Base-by-base conservation (phyloP, 2,797 vertebrate species). In the Argya squamiceps region DNA sequence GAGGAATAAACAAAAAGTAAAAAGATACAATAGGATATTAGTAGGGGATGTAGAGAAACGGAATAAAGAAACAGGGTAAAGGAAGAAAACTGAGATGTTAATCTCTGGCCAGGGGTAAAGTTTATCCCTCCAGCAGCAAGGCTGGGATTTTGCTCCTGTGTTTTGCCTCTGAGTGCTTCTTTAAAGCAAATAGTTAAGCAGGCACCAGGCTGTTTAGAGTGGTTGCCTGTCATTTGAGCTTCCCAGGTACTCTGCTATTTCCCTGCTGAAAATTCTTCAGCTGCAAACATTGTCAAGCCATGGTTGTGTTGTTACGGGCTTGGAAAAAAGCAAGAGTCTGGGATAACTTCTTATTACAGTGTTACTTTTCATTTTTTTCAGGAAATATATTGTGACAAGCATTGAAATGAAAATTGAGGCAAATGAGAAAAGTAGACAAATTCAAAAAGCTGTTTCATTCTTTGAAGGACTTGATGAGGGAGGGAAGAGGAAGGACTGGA, bases 401-500 rank as follows among this genome's bases (percentile, higher is more conserved):
- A 49, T 27, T 12, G 6, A 53, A 68, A 94, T 78, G 18, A 75
- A 37, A 41, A 73, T n/a, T 59, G 62, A 88, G 27, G 30, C 27
- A 73, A 88, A 62, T 50, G 52, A 71, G 75, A 22, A 49, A 52
- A 52, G 78, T 91, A 86, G 26, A 12, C 43, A 76, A 55, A 36
- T 85, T 89, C 69, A 86, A 39, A 92, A 92, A 94, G 30, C 39
- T 70, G 2, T 86, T 91, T 88, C 81, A 30, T 67, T 81, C 84
- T 73, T 78, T 46, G 63, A 92, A 65, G 63, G 56, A 73, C 71
- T 92, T 77, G 49, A 82, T 60, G 44, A 79, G 37, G 21, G 49
- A 88, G 79, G 36, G 82, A 77, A 84, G 88, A 88, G 91, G 86
- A 30, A 84, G 56, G 80, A 68, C 82, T 84, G 94, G 79, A 59